Evolutionary conservation across 1,140 invertebrate genomes (phyloP).

Genomic region (Drosophila watanabei): DNA sequence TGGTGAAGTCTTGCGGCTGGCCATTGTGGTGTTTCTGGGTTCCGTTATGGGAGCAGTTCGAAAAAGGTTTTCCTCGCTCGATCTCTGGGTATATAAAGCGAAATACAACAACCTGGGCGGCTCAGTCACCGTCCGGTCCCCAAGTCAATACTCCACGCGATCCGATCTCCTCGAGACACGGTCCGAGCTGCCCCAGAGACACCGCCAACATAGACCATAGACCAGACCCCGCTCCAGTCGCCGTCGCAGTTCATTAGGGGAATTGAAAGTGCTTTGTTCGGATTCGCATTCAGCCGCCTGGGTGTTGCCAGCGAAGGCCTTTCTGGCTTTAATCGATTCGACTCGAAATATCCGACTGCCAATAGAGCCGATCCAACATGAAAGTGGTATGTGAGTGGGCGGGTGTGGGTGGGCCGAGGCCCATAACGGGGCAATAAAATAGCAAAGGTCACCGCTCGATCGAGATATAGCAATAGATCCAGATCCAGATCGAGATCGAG

Average conservation of each 20-base stretch:
- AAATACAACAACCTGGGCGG: conserved; percentile 80
- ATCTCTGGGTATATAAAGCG: conserved; percentile 74
- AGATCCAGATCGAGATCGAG: conserved; percentile 21
- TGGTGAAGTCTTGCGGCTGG: conserved; percentile 68
- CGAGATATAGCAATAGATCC: conserved; percentile 14
- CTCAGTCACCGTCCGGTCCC: conserved; percentile 78
- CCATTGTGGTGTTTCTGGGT: conserved; percentile 23
- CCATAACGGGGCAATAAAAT: conserved; percentile 19
- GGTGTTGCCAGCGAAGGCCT: conserved; percentile 81
- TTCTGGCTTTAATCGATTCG: conserved; percentile 74
- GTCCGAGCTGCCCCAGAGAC: conserved; percentile 28
- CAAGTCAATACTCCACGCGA: conserved; percentile 66
- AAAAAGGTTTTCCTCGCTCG: conserved; percentile 73
- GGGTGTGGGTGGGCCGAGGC: conserved; percentile 18
- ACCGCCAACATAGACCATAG: background rate
- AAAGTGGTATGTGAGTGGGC: conserved; percentile 75
- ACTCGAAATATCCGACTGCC: conserved; percentile 62
- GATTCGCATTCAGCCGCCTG: conserved; percentile 58
- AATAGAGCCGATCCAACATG: conserved; percentile 55
- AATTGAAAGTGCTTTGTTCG: conserved; percentile 74
- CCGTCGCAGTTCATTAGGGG: conserved; percentile 71
- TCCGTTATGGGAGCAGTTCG: conserved; percentile 54
- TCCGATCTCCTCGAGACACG: conserved; percentile 36
- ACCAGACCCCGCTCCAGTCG: conserved; percentile 45
- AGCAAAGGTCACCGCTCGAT: conserved; percentile 62